A percentile compares a stretch with the other conserved stretches of the same genome.
Evolutionary conservation across 2,113 vertebrate genomes (phyloP).

Genomic region (Charadrius vociferus): DNA sequence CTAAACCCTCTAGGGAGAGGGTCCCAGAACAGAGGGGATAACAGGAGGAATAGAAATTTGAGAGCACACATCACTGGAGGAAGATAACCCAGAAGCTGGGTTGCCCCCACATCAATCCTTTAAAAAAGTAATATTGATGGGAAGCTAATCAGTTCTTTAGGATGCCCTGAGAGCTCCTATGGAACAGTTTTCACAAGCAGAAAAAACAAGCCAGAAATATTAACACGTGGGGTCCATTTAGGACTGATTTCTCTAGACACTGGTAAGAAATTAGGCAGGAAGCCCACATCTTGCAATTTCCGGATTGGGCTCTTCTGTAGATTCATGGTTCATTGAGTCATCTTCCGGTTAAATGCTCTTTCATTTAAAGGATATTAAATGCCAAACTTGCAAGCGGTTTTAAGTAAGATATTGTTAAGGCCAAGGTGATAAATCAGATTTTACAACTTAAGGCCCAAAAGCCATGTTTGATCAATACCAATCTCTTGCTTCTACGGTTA

Average conservation of each 20-base stretch:
- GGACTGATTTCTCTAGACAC: background rate
- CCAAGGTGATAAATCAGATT: constrained; percentile 3
- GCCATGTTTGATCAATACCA: constrained; percentile 26
- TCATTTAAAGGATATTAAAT: constrained; percentile 35
- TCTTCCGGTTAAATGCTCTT: constrained; percentile 24
- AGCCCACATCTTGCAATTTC: background rate
- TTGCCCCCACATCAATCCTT: background rate
- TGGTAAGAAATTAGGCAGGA: background rate
- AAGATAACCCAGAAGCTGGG: background rate
- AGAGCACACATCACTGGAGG: background rate
- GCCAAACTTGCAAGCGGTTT: background rate
- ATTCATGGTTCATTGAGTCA: background rate
- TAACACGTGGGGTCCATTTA: background rate
- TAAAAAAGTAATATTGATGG: background rate
- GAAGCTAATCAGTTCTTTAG: background rate
- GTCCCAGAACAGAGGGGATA: background rate
- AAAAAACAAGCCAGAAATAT: background rate
- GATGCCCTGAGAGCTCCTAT: background rate
- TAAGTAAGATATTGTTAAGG: constrained; percentile 6
- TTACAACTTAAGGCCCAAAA: constrained; percentile 17
- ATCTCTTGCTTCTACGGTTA: background rate
- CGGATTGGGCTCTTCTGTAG: background rate
- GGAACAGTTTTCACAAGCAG: background rate
- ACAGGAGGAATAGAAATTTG: background rate
- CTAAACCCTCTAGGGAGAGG: background rate